Evolutionary conservation across 2,113 vertebrate genomes (phyloP), one percentile per base, ranked within the genome.

Genomic region (Cichladusa arquata): DNA sequence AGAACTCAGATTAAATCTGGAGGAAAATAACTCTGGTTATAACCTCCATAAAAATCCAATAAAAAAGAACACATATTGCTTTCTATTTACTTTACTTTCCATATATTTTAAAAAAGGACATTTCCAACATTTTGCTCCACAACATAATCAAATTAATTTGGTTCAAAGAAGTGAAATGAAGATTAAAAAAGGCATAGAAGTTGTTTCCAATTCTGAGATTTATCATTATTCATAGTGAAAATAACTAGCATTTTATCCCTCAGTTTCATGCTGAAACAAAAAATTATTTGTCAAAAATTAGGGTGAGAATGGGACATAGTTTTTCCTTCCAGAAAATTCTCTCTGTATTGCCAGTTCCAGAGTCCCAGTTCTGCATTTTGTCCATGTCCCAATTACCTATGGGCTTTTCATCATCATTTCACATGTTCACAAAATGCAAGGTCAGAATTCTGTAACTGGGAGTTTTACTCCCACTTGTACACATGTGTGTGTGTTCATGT

Each of bases 1-100:
- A 90, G 66, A 81, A 74, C 56, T 90, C 70, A 65, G 62, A 83
- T 95, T 93, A 92, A 78, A 92, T 60, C 66, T 78, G 38, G 70
- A 79, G 67, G 73, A 95, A 97, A 94, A 83, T 65, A 87, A 69
- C 58, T 91, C 61, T 58, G 14, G 47, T 71, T 90, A 78, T 57
- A 94, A 86, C 38, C 51, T 79, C 78, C 57, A 83, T 70, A 79
- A 94, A 93, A 95, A 74, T 34, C 73, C 31, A 78, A 70, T 66
- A 87, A 87, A 81, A 91, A 67, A 13, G 24, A 95, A 79, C 51
- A 71, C 13, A 42, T 72, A 20, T 95, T 95, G 34, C 28, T 54
- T 94, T 81, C 57, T 76, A 62, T 72, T 90, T 90, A 64, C 58
- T 92, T 67, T 60, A 26, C 20, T 81, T 92, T 65, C 66, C n/a